Base-by-base conservation (phyloP, 2,888 invertebrate species). In the Chymomyza procnemis region DNA sequence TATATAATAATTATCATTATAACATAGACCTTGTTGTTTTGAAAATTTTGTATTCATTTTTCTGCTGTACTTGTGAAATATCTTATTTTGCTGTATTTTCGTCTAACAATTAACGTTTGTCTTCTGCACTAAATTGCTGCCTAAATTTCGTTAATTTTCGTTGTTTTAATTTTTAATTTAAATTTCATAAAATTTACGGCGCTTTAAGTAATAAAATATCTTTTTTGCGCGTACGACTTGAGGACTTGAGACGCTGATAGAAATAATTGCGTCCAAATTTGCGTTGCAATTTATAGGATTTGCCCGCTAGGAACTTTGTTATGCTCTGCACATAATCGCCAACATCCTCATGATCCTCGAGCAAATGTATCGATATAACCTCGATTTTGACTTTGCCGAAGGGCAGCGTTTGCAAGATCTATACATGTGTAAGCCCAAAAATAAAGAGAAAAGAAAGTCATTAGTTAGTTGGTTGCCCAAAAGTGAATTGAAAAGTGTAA, bases 331-430 rank as follows among this genome's bases (percentile, higher is more conserved):
- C 84, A 72, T 91, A 90, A 71, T 83, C 79, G 66, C 83, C 87
- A 66, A 88, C 81, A 71, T 82, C 79, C 67, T 90, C 90, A 66
- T 89, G 88, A 78, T 89, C 87, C 70, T 90, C 90, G 74, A 88
- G 83, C 81, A 91, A 80, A 80, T 91, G 91, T 80, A 91, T 90
- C 72, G 91, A 90, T 82, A 91, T 91, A 61, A 91, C 84, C 72
- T 89, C 88, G 76, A 91, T 91, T 78, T 88, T 88, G 62, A 91
- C 87, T 83, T 89, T 89, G 67, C 90, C 86, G 73, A 91, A 91
- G 69, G 91, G 91, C 79, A 91, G 79, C 74, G 91, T 91, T 86
- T 91, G 89, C 75, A 91, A 81, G 66, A 91, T 90, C 91, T 91
- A 41, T 78, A n/a, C n/a, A 70, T n/a, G 61, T 64, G 30, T 18